Conservation (phyloP, 2,113 vertebrate genomes). For the Anolis carolinensis region DNA sequence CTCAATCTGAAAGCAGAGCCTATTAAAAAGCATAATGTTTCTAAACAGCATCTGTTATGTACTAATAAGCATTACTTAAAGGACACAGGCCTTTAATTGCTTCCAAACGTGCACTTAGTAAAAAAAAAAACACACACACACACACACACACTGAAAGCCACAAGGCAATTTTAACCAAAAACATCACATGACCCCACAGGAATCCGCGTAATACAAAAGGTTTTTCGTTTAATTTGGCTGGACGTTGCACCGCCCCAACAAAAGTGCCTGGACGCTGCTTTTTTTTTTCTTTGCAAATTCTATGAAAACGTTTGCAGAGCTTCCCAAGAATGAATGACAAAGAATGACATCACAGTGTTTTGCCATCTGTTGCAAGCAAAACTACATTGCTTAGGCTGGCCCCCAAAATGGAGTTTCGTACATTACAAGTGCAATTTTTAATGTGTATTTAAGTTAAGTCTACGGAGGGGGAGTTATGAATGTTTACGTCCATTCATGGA, state of each 20-base stretch:
- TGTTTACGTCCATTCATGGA: too few species aligned
- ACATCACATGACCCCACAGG: conserved; percentile 48
- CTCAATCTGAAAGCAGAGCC: conserved; percentile 41
- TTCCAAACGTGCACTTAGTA: conserved; percentile 57
- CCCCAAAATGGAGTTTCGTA: conserved; percentile 62
- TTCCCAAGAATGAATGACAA: conserved; percentile 53
- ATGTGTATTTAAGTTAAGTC: conserved; percentile 43
- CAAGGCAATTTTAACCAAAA: conserved; percentile 39
- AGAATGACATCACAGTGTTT: conserved; percentile 55
- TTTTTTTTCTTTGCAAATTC: conserved; percentile 32
- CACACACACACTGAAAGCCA: not conserved
- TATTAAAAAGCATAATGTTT: conserved; percentile 63
- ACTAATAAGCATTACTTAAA: conserved; percentile 64
- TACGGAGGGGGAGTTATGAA: not conserved
- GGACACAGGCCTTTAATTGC: conserved; percentile 63
- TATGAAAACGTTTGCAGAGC: conserved; percentile 48
- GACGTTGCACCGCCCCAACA: not conserved
- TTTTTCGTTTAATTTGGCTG: conserved; percentile 52
- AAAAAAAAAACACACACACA: conserved; percentile 18
- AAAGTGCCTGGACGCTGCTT: conserved; percentile 33
- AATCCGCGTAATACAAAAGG: conserved; percentile 55
- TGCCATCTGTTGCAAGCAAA: conserved; percentile 63
- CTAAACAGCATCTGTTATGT: conserved; percentile 57
- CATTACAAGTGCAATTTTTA: conserved; percentile 64
- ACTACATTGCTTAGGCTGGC: conserved; percentile 47